Base-by-base conservation (phyloP, 2,888 invertebrate species). In the Caenorhabditis japonica region DNA sequence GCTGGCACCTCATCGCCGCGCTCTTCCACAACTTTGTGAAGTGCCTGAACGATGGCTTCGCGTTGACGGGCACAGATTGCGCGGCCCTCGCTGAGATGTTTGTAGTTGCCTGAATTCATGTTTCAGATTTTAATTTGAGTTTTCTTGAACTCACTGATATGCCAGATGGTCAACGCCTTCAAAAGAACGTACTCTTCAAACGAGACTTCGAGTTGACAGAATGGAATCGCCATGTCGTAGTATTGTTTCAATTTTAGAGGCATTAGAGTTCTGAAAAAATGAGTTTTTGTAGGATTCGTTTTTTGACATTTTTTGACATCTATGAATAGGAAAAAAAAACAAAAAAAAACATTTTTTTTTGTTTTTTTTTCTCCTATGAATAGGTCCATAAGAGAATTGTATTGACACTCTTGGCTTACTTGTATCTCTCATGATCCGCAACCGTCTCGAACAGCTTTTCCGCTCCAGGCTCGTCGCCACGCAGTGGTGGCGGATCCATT, bases 151-250 rank as follows among this genome's bases (percentile, higher is more conserved):
- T 61, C 34, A 76, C 75, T 73, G 12, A 80, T 62, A 19, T 80
- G 80, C 80, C 80, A 80, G 21, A 80, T 76, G 21, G 74, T 78
- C 17, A 80, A 51, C 25, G 75, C 69, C 51, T 80, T 80, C 25
- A 80, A 41, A 1, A 78, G 56, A 7, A 72, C 76, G 46, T 71
- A 80, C 36, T 80, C 80, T 58, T 75, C 78, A 17, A 80, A 80
- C 10, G 80, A 71, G 27, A 75, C 61, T 38, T 75, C 60, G 15
- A 78, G 34, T 3, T 59, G 51, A 10, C 64, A 61, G 30, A 80
- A 71, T 17, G 80, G 80, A 10, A 78, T 17, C 2, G 76, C 76
- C 69, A 80, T 49, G 21, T 75, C 62, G 39, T 34, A 64, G 47
- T 73, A 80, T 49, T 78, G 80, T 52, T 62, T 60, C 5, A 78